Conservation (phyloP, 2,797 vertebrate species). For the Parambassis ranga region DNA sequence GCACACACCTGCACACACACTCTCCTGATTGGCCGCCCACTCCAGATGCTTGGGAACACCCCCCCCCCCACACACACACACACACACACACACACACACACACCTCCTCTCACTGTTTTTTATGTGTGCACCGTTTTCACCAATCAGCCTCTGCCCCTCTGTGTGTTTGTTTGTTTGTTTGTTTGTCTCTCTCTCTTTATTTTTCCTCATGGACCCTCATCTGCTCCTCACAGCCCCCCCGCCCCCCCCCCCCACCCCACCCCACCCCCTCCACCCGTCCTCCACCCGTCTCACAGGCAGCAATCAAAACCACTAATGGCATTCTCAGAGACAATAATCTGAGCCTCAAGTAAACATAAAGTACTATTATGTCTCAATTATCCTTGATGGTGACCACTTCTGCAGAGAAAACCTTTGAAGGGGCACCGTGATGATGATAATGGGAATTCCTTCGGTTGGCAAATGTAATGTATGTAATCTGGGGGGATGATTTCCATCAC, state of each 20-base stretch:
- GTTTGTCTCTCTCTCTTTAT: slow-evolving; percentile 17
- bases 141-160: no score
- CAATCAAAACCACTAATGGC: slow-evolving; percentile 57
- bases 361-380: slow-evolving; percentile 51
- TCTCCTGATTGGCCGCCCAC: slow-evolving; percentile 13
- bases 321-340: slow-evolving; percentile 54
- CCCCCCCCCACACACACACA: not conserved
- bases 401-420: slow-evolving; percentile 44
- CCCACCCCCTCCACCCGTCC: no score
- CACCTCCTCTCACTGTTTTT: no score
- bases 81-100: not conserved
- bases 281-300: slow-evolving; percentile 30
- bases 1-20: not conserved
- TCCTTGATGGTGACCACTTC: slow-evolving; percentile 46
- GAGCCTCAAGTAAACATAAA: slow-evolving; percentile 54
- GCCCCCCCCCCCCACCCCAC: no score
- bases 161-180: slow-evolving; percentile 37
- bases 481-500: slow-evolving; percentile 23
- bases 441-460: slow-evolving; percentile 58
- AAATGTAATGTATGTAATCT: slow-evolving; percentile 55
- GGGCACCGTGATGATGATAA: slow-evolving; percentile 50
- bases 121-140: slow-evolving; percentile 6
- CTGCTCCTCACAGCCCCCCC: slow-evolving; percentile 18
- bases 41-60: slow-evolving; percentile 10
- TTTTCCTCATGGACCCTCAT: slow-evolving; percentile 14